phyloP scores from a whole-genome alignment of 1,140 invertebrate genomes.

The Drosophila subpulchrella region DNA sequence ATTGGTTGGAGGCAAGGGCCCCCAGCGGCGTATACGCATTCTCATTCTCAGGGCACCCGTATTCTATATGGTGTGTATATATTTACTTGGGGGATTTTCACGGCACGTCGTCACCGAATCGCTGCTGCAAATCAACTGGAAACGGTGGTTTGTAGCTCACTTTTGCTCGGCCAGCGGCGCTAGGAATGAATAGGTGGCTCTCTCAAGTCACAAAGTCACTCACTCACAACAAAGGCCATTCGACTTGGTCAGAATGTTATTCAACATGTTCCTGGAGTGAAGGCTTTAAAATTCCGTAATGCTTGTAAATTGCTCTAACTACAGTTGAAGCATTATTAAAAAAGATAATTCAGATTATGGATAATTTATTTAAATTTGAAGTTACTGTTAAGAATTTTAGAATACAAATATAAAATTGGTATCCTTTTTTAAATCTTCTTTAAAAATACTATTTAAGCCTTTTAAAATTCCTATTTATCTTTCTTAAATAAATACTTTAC shows the following conservation, averaged over 20 bases:
- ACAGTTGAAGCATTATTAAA: not conserved
- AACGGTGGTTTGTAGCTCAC: not conserved
- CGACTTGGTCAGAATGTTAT: constrained; percentile 24
- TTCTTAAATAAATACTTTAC: no score
- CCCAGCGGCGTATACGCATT: constrained; percentile 58
- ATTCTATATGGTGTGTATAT: not conserved
- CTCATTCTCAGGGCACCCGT: constrained; percentile 5
- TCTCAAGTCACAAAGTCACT: constrained; percentile 17
- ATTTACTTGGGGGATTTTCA: constrained; percentile 3
- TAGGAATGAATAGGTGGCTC: not conserved
- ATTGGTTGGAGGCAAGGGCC: constrained; percentile 29
- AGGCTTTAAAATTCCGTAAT: not conserved
- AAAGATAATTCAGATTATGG: no score
- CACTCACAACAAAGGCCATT: constrained; percentile 17
- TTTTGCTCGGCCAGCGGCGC: not conserved
- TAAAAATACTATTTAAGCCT: no score
- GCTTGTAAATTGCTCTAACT: not conserved
- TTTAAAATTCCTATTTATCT: no score
- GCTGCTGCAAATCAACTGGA: constrained; percentile 43
- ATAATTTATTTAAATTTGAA: no score
- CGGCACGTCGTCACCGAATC: constrained; percentile 54
- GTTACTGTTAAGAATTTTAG: no score
- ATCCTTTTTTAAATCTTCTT: no score
- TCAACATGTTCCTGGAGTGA: constrained; percentile 7
- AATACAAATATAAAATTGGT: no score